Percentiles rank a stretch among this genome's conserved stretches.
Evolutionary conservation across 2,888 invertebrate genomes (phyloP).

Genomic region (Habroteleia sp.): DNA sequence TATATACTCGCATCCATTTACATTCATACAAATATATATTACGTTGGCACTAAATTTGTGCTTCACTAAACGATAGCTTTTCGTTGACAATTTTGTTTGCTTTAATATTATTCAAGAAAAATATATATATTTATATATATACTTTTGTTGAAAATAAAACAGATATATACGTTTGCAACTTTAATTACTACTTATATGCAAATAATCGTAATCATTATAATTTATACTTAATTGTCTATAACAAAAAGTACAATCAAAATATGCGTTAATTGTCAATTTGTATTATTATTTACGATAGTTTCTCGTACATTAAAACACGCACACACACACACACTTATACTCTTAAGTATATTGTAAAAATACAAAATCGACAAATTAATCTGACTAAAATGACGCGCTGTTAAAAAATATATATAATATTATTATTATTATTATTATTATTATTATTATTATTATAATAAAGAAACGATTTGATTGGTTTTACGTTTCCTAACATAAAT

Average conservation of each 20-base stretch:
- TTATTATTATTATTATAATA: conserved; percentile 19
- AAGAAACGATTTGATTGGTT: conserved; percentile 23
- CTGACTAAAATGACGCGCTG: conserved; percentile 14
- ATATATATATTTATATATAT: background rate
- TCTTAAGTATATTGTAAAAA: conserved; percentile 29
- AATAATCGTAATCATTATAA: background rate
- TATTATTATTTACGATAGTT: conserved; percentile 2
- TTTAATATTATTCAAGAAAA: background rate
- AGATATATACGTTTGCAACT: background rate
- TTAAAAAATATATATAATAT: conserved; percentile 21
- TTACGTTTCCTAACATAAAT: conserved; percentile 30
- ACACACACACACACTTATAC: conserved; percentile 22
- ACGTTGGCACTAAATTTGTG: conserved; percentile 28
- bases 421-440: conserved; percentile 24
- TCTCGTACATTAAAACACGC: conserved; percentile 13
- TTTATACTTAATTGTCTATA: background rate
- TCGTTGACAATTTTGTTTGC: conserved; percentile 15
- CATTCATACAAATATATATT: conserved; percentile 34
- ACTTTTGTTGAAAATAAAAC: background rate
- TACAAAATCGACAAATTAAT: conserved; percentile 18
- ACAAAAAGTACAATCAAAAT: background rate
- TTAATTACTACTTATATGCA: background rate
- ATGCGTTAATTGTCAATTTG: background rate
- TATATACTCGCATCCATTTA: conserved; percentile 16
- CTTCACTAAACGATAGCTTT: conserved; percentile 13